phyloP scores from a whole-genome alignment of 2,888 invertebrate genomes.

The Scaptomyza tumidula region DNA sequence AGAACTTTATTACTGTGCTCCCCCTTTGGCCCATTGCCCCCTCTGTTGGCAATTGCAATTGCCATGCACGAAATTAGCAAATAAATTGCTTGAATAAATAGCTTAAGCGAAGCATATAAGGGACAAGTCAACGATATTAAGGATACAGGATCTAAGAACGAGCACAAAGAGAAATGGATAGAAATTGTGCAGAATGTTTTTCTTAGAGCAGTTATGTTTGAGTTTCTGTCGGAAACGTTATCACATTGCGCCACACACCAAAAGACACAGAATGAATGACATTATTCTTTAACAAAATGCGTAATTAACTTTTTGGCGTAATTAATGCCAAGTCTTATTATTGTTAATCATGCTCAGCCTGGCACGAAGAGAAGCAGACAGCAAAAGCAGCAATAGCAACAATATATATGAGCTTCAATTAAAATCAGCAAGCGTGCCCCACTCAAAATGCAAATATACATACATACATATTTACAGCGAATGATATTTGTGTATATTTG shows the following conservation, averaged over 20 bases:
- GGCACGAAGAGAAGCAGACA: constrained; percentile 38
- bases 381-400: constrained; percentile 53
- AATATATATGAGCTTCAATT: constrained; percentile 81
- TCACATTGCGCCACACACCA: constrained; percentile 11
- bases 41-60: constrained; percentile 32
- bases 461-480: constrained; percentile 30
- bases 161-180: constrained; percentile 20
- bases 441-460: background rate
- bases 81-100: constrained; percentile 64
- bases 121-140: too few species aligned
- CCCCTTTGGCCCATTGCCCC: constrained; percentile 10
- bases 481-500: constrained; percentile 2
- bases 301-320: constrained; percentile 83
- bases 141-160: constrained; percentile 12
- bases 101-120: constrained; percentile 22
- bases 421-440: constrained; percentile 73
- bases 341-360: constrained; percentile 83
- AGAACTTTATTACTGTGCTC: constrained; percentile 75
- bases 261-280: constrained; percentile 43
- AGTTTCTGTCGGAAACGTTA: constrained; percentile 28
- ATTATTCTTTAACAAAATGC: constrained; percentile 61
- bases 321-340: constrained; percentile 84
- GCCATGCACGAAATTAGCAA: constrained; percentile 62
- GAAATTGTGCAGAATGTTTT: constrained; percentile 1
- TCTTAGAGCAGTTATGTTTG: constrained; percentile 4